Evolutionary conservation across 2,797 vertebrate species (phyloP), one percentile per base, ranked within the genome.

Genomic region (Pseudochirops corinnae): DNA sequence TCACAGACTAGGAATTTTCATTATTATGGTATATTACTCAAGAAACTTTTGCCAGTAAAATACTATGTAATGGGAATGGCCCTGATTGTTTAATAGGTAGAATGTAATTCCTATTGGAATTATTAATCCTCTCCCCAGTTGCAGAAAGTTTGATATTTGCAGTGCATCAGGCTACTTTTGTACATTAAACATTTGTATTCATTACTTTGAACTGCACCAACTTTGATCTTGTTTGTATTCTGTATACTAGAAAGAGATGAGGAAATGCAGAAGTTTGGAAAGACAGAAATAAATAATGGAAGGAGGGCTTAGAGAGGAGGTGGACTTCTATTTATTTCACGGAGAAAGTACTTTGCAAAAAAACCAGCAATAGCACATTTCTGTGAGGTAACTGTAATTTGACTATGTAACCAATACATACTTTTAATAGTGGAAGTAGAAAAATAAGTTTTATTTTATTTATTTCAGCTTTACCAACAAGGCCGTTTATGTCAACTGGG

Each of bases 401-500:
- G 39, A 87, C 39, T 87, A 12, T 46, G 3, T 50, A 87, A 26
- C 74, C 24, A 50, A 11, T 50, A 46, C 39, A 50, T 3, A 87
- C 74, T 50, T 82, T 46, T 50, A 87, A 50, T 87, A 87, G 10
- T 87, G 24, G 39, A 50, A 82, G 39, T 26, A 87, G 39, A 87
- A 46, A 87, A 87, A 87, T 87, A 24, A 2, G 87, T 0, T 56
- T 91, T 46, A 39, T 0, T 52, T 0, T 95, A 95, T 96, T 96
- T 97, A 90, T 98, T 98, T 93, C 99, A 99, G 99, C 99, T 99
- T 98, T 99, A 99, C 98, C 99, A 99, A 98, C 99, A 99, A 99
- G 99, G 99, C 95, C 99, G 99, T 33, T 99, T 99, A 94, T 99
- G 99, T 98, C 99, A 99, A 98, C 99, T 99, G 97, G 99, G 99